Conservation (phyloP, 2,888 invertebrate genomes). For the Phlogophora meticulosa region DNA sequence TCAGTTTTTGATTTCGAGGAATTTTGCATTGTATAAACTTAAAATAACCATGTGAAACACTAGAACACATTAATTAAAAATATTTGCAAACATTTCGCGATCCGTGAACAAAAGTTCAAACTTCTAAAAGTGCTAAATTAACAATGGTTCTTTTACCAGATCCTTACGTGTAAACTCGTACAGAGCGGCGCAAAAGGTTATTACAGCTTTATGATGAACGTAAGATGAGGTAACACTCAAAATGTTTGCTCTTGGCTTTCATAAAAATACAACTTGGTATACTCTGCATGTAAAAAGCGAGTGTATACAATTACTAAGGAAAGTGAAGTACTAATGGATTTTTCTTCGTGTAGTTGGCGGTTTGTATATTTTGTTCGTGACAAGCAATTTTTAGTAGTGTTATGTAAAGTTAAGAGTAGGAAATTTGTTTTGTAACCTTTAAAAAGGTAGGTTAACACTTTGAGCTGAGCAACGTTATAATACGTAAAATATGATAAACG, state of each 20-base stretch:
- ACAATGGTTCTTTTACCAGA: constrained; percentile 29
- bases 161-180: constrained; percentile 15
- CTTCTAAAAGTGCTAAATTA: constrained; percentile 32
- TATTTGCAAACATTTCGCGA: background rate
- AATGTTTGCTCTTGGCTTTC: constrained; percentile 26
- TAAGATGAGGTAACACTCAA: constrained; percentile 7
- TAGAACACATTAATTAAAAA: background rate
- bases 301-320: constrained; percentile 25
- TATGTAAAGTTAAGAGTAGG: background rate
- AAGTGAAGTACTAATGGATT: constrained; percentile 45
- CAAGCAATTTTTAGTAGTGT: constrained; percentile 25
- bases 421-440: background rate
- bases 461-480: too few relatives aligned
- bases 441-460: background rate
- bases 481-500: too few relatives aligned
- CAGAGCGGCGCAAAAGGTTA: constrained; percentile 43
- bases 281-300: constrained; percentile 25
- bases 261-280: constrained; percentile 19
- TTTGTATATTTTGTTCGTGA: constrained; percentile 37
- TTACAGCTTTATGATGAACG: constrained; percentile 16
- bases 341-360: constrained; percentile 33
- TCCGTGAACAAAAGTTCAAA: constrained; percentile 10
- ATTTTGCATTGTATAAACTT: too few relatives aligned
- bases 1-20: too few relatives aligned
- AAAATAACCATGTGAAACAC: background rate